These are phyloP conservation scores for Ylistrum balloti DNA, from an alignment of 1,140 invertebrate species.

Conservation along the genomic window DNA sequence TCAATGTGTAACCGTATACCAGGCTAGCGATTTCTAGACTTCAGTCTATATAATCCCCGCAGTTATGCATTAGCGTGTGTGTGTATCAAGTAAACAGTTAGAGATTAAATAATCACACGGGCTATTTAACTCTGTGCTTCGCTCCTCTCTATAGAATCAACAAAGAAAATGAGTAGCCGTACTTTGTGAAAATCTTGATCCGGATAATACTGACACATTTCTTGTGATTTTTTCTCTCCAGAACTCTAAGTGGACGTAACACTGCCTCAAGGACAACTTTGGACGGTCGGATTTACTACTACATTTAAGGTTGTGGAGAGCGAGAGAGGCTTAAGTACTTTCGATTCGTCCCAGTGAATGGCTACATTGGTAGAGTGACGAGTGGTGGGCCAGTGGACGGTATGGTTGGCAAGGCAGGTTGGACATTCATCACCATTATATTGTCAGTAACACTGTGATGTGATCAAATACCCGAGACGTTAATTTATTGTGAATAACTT, in stretches of 20 bases:
- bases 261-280: background rate
- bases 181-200: background rate
- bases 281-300: background rate
- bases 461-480: constrained; percentile 21
- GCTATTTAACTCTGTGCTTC: background rate
- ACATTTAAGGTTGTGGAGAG: background rate
- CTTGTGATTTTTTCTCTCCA: background rate
- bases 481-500: constrained; percentile 29
- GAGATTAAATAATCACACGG: background rate
- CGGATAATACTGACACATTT: background rate
- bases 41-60: background rate
- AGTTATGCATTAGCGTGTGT: background rate
- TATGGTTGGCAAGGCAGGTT: no score
- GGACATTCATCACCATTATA: background rate
- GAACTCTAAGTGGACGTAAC: background rate
- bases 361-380: background rate
- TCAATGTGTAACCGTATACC: no score
- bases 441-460: background rate
- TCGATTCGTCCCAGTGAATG: no score
- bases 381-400: background rate
- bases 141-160: background rate
- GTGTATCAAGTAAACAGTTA: background rate
- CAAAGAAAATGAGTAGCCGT: background rate
- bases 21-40: no score
- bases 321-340: no score